Base-by-base conservation (phyloP, 2,113 vertebrate species). In the Cinclus mexicanus region DNA sequence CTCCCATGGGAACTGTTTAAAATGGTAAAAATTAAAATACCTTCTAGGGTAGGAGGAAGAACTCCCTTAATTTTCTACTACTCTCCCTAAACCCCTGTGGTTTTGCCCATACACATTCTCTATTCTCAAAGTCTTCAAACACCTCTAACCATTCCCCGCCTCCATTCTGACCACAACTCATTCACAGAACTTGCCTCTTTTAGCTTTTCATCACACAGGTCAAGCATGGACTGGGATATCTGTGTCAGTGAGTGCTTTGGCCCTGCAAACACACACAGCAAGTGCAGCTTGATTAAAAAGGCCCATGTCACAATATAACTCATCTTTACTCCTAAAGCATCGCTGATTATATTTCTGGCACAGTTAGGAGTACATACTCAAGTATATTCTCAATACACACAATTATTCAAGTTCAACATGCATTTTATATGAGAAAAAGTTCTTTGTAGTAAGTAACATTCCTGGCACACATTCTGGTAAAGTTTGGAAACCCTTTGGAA, bases 161-260 rank as follows among this genome's bases (percentile, higher is more conserved):
- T 55, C 86, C 50, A 13, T 53, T 89, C 57, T 83, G 53, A 94
- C 10, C 39, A 50, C 25, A 79, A 5, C 3, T 50, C 10, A 49
- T 87, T 77, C n/a, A 63, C 28, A 64, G 67, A 31, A 97, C 98
- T 98, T 97, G 99, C 99, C 99, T 99, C 99, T 97, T 99, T 99
- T 7, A 99, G 98, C 97, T 99, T 99, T 65, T 98, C 95, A 97
- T 99, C 99, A 95, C 99, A 99, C 92, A 99, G 97, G 95, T 99
- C 99, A 92, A 99, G 87, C 99, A 99, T 99, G 68, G 98, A 98
- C 95, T 99, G 99, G 67, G 99, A 99, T 41, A 99, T 99, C 97
- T 99, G 99, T 10, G 99, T 99, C 97, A 99, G 97, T n/a, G 99
- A 98, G 96, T 99, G 99, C 90, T 99, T 99, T 10, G 98, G 99